These are phyloP conservation scores for Larimichthys crocea DNA, from an alignment of 2,113 vertebrate genomes.

Conservation along the genomic window DNA sequence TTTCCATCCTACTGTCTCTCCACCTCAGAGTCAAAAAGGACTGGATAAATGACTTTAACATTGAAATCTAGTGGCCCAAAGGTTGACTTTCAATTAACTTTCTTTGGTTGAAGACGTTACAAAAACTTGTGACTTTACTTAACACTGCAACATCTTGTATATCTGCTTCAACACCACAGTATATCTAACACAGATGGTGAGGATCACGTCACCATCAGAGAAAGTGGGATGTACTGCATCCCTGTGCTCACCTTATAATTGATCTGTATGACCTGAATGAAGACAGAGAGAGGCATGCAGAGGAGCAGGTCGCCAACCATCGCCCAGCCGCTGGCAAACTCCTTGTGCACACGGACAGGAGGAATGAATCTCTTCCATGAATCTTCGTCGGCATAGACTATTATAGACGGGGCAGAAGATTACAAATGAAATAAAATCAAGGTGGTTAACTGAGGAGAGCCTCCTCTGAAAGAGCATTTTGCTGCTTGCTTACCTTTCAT, in stretches of 20 bases:
- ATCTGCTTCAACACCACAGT: no score
- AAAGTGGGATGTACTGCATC: neutral
- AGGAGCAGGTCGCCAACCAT: slow-evolving; percentile 92
- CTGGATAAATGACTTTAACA: no score
- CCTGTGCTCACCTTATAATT: slow-evolving; percentile 89
- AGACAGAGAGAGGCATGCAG: slow-evolving; percentile 93
- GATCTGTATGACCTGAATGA: slow-evolving; percentile 92
- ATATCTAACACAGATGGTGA: neutral
- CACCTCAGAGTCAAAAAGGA: no score
- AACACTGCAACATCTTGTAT: no score
- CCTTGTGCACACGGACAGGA: slow-evolving; percentile 87
- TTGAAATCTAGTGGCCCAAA: no score
- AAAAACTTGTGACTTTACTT: no score
- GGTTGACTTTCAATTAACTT: no score
- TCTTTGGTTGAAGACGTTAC: no score
- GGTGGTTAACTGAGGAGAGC: neutral
- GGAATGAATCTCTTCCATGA: slow-evolving; percentile 91
- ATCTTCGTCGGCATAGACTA: slow-evolving; percentile 88
- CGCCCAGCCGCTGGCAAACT: slow-evolving; percentile 90
- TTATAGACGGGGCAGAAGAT: neutral
- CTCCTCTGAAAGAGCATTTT: no score
- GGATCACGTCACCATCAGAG: neutral
- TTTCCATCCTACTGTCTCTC: no score
- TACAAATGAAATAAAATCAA: neutral
- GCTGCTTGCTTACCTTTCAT: slow-evolving; percentile 57